Evolutionary conservation across 1,140 invertebrate species (phyloP), one percentile per base, ranked within the genome.

Genomic region (Maniola jurtina): DNA sequence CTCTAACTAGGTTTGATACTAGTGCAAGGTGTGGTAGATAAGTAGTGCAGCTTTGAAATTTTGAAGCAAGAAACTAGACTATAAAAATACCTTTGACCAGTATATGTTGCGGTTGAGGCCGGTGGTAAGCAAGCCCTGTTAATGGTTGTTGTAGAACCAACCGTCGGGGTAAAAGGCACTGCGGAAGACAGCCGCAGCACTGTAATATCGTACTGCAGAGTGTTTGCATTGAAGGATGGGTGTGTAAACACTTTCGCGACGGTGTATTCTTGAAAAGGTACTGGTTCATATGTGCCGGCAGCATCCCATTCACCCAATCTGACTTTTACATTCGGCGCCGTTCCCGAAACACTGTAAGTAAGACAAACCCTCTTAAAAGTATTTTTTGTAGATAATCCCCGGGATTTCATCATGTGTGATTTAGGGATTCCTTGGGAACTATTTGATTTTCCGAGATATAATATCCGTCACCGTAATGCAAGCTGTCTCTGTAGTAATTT

Each of bases 291-390:
- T 0, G 92, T 92, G 0, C 86, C 91, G n/a, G 89, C 86, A 0
- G 92, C 93, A 79, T 95, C 92, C 94, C 94, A 95, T 76, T 95
- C 95, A 0, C 95, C 95, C 0, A 95, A 76, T 47, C 94, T 92
- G 5, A 95, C 91, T 79, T 94, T 95, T 0, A 94, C 66, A 52
- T 88, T 88, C 5, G 84, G 86, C 14, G 81, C 83, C 25, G 83
- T 86, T 47, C 84, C 84, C 77, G 84, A 82, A 73, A 87, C 83
- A 61, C 86, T 90, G 48, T 56, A 56, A 75, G 5, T 25, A 36
- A 56, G 3, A 9, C 33, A 6, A 1, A 34, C 6, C 16, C 35
- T 56, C 13, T 2, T 25, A 25, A 25, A 25, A 25, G 25, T 2
- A 25, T 25, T 25, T 25, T 25, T 25, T 2, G 1, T 25, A 25